Evolutionary conservation across 2,888 invertebrate genomes (phyloP).

Genomic region (Strigamia transsilvanica): DNA sequence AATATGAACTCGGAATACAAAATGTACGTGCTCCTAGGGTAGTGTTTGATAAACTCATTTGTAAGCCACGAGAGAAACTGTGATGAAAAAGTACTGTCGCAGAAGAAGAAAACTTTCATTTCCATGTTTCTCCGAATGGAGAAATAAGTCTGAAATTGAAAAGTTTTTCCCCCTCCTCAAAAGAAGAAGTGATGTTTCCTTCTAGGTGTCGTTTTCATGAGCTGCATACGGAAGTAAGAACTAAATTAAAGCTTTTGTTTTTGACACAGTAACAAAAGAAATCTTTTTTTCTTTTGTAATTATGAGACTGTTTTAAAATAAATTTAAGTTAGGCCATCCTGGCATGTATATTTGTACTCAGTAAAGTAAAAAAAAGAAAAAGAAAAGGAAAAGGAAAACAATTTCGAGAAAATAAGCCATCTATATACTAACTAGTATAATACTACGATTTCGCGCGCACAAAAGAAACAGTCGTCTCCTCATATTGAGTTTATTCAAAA

Average conservation of each 20-base stretch:
- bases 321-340: no score
- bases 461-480: no score
- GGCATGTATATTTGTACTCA: no score
- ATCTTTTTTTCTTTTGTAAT: not conserved
- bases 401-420: not conserved
- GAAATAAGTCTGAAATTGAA: constrained; percentile 27
- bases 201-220: not conserved
- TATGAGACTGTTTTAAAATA: not conserved
- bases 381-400: not conserved
- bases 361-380: no score
- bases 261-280: not conserved
- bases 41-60: constrained; percentile 20
- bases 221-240: not conserved
- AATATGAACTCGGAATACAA: constrained; percentile 2
- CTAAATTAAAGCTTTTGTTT: not conserved
- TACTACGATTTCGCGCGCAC: not conserved
- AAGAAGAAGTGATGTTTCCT: constrained; percentile 17
- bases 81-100: constrained; percentile 3
- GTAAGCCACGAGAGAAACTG: constrained; percentile 12
- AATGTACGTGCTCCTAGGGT: not conserved
- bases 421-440: no score
- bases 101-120: constrained; percentile 8
- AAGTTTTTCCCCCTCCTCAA: not conserved
- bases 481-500: no score
- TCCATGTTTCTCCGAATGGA: constrained; percentile 4